Percentiles rank a stretch among this genome's conserved stretches.
Evolutionary conservation across 2,888 invertebrate species (phyloP).

Genomic region (Tyria jacobaeae): DNA sequence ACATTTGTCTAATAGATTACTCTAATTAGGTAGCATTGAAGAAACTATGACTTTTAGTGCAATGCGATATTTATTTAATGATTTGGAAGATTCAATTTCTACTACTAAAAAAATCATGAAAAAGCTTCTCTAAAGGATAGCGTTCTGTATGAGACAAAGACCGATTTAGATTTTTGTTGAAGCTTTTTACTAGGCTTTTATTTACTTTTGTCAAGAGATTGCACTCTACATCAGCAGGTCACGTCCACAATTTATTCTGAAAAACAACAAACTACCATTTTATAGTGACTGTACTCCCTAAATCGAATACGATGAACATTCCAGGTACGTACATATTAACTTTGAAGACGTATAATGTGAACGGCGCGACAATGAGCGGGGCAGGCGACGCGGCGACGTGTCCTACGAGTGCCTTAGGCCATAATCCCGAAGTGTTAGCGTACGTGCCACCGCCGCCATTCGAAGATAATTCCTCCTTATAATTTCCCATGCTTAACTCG

Average conservation of each 20-base stretch:
- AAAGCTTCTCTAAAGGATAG: slow-evolving; percentile 80
- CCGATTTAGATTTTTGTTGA: slow-evolving; percentile 79
- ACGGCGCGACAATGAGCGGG: slow-evolving; percentile 61
- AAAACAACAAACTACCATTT: slow-evolving; percentile 65
- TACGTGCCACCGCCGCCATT: slow-evolving; percentile 76
- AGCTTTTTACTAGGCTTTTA: slow-evolving; percentile 77
- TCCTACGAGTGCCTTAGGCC: slow-evolving; percentile 71
- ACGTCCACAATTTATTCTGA: slow-evolving; percentile 68
- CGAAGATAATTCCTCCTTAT: slow-evolving; percentile 84
- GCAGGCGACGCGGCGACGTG: slow-evolving; percentile 64
- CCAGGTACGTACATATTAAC: slow-evolving; percentile 60
- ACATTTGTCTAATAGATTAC: slow-evolving; percentile 70
- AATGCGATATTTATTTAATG: slow-evolving; percentile 19
- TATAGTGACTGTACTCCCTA: slow-evolving; percentile 40
- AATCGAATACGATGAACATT: slow-evolving; percentile 61
- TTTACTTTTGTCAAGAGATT: slow-evolving; percentile 79
- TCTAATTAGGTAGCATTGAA: slow-evolving; percentile 64
- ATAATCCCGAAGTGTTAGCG: slow-evolving; percentile 74
- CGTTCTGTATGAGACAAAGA: slow-evolving; percentile 84
- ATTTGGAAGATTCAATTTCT: slow-evolving; percentile 63
- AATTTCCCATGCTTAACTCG: slow-evolving; percentile 84
- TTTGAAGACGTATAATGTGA: slow-evolving; percentile 60
- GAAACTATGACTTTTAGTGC: slow-evolving; percentile 27
- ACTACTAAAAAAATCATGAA: slow-evolving; percentile 74
- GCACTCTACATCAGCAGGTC: slow-evolving; percentile 67